phyloP scores from a whole-genome alignment of 2,113 vertebrate species.

The Fulmarus glacialis region DNA sequence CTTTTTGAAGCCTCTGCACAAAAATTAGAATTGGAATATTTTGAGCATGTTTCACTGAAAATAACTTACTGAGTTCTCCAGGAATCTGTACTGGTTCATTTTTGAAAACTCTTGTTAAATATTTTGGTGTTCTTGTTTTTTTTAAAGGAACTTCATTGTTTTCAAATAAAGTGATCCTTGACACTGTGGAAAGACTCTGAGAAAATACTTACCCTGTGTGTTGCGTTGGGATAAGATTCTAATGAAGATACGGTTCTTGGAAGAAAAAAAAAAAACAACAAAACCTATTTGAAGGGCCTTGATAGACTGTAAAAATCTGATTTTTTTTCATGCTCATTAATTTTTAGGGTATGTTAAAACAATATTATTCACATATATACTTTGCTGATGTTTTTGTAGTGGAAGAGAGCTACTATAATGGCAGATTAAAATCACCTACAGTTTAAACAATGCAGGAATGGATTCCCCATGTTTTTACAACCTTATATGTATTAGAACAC shows the following conservation, averaged over 20 bases:
- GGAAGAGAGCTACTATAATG: not conserved
- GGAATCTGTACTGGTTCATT: not conserved
- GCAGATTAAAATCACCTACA: not conserved
- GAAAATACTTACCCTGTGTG: not conserved
- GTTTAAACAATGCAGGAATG: not conserved
- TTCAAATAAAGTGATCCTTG: not conserved
- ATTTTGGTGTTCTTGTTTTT: not conserved
- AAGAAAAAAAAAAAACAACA: rapidly evolving
- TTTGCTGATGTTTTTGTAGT: not conserved
- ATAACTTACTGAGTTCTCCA: not conserved
- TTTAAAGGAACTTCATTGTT: not conserved
- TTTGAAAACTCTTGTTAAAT: not conserved
- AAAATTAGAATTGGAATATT: not conserved
- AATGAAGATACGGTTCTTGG: not conserved
- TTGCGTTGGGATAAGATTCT: not conserved
- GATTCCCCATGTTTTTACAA: not conserved
- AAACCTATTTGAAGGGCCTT: not conserved
- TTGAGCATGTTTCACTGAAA: not conserved
- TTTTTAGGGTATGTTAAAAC: not conserved
- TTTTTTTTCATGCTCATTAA: not conserved
- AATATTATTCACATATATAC: not conserved
- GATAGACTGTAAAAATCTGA: not conserved
- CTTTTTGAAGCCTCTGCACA: not conserved
- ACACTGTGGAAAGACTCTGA: not conserved
- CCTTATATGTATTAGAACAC: not conserved